Evolutionary conservation across 1,140 invertebrate species (phyloP).

Genomic region (Heliothis subflexa): DNA sequence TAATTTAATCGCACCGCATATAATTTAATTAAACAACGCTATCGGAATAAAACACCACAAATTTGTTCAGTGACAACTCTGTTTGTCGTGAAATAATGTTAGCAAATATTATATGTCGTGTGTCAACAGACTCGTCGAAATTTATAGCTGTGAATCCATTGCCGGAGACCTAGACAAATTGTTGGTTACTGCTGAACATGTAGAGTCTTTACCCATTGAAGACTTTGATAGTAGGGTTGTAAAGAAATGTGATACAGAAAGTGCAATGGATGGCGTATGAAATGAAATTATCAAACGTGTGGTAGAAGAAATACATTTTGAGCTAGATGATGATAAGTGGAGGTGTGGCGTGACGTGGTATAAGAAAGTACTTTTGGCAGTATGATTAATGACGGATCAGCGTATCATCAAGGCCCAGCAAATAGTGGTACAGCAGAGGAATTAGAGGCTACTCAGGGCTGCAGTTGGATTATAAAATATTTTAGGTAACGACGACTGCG

Average conservation of each 20-base stretch:
- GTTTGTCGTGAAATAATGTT: slow-evolving; percentile 76
- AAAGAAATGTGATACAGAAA: slow-evolving; percentile 50
- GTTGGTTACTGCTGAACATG: slow-evolving; percentile 4
- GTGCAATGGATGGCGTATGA: slow-evolving; percentile 61
- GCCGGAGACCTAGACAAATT: slow-evolving; percentile 57
- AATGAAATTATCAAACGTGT: slow-evolving; percentile 50
- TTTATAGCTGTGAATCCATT: slow-evolving; percentile 78
- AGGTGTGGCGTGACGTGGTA: slow-evolving; percentile 55
- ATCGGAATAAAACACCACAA: slow-evolving; percentile 75
- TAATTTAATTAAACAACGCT: slow-evolving; percentile 76
- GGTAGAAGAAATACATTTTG: slow-evolving; percentile 12
- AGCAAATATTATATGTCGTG: slow-evolving; percentile 76
- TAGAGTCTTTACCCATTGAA: slow-evolving; percentile 56
- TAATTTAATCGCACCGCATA: slow-evolving; percentile 66
- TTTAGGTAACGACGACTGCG: slow-evolving; percentile 33
- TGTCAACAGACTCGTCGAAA: slow-evolving; percentile 74
- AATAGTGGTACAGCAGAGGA: slow-evolving; percentile 60
- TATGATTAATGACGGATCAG: slow-evolving; percentile 68
- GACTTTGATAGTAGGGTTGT: slow-evolving; percentile 50
- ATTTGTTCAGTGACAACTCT: slow-evolving; percentile 76
- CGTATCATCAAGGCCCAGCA: slow-evolving; percentile 67
- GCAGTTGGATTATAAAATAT: slow-evolving; percentile 50
- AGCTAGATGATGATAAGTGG: slow-evolving; percentile 53
- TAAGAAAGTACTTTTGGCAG: slow-evolving; percentile 71
- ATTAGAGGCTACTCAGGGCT: slow-evolving; percentile 56